These are phyloP conservation scores for Vannuccia rotundouncinata DNA, from an alignment of 2,888 invertebrate species.

Conservation along the genomic window DNA sequence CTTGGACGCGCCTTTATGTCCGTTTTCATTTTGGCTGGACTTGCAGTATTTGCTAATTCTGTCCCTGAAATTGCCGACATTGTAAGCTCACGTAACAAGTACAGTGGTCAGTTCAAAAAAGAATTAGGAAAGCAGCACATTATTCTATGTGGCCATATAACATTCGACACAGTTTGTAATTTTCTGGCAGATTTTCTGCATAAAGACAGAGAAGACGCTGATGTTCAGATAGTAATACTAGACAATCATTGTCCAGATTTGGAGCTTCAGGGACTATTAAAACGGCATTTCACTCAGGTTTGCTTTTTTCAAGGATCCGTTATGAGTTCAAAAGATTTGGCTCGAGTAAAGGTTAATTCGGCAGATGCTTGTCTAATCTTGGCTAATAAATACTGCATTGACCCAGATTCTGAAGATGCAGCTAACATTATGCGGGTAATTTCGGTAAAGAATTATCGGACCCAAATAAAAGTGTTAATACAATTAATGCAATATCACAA, in stretches of 20 bases:
- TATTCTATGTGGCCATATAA: constrained; percentile 99
- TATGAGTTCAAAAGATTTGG: constrained; percentile 99
- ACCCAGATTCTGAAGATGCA: constrained; percentile 99
- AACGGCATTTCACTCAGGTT: constrained; percentile 98
- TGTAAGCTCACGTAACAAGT: constrained; percentile 97
- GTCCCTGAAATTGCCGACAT: constrained; percentile 99
- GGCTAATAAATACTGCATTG: constrained; percentile 99
- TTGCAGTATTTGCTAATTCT: constrained; percentile 99
- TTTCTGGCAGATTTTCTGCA: constrained; percentile 99
- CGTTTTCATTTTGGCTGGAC: constrained; percentile 98
- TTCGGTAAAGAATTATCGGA: constrained; percentile 99
- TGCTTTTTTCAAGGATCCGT: constrained; percentile 94
- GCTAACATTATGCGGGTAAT: constrained; percentile 99
- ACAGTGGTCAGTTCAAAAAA: constrained; percentile 98
- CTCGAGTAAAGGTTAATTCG: constrained; percentile 75
- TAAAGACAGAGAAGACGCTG: constrained; percentile 98
- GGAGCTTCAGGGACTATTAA: constrained; percentile 99
- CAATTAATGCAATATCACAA: constrained; percentile 99
- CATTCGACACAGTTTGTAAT: constrained; percentile 98
- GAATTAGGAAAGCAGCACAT: constrained; percentile 99
- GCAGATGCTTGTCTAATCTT: constrained; percentile 98
- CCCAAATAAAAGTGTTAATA: constrained; percentile 97
- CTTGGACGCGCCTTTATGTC: constrained; percentile 97
- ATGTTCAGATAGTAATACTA: constrained; percentile 98
- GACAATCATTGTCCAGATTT: constrained; percentile 97